Base-by-base conservation (phyloP, 1,140 invertebrate species). In the Zaprionus capensis region DNA sequence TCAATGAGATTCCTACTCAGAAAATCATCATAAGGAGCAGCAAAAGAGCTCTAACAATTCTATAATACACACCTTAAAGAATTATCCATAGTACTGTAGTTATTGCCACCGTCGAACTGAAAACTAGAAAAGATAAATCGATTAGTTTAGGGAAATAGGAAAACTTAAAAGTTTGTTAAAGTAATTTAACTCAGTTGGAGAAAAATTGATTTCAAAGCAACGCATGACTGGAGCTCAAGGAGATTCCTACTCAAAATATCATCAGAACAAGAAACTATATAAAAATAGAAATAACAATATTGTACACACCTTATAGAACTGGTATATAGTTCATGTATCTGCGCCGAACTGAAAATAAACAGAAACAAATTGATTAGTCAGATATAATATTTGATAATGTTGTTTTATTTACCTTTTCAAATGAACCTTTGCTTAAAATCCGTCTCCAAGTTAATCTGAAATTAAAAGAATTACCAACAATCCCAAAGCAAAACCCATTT, bases 1-100 rank as follows among this genome's bases (percentile, higher is more conserved):
- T 95, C 94, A 95, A 94, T 93, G 94, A 95, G 94, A 95, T 95
- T 95, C 94, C 94, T 94, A 94, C 92, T 93, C 68, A 73, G 22
- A 69, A 71, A 53, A 86, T 86, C 90, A 90, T 92, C 91, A 92
- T 31, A 64, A 68, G 15, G 28, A 20, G 22, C 22, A 11, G n/a
- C 17, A 53, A 41, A 49, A 36, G 11, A 9, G 34, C 11, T 20
- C 4, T 1, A 20, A 36, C 1, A 12, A 9, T 3, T 22, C 17
- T 26, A 26, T 9, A 68, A 68, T 83, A 76, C 81, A 84, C 71
- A 84, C 82, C 79, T 85, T 62, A 1, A 5, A 17, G 15, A 34
- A 7, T 4, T 24, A 44, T 51, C 46, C 46, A 31, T 2, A 34
- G 1, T 14, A 1, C 2, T 5, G 20, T 22, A 17, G 5, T 20